phyloP scores from a whole-genome alignment of 1,140 invertebrate species.

The Leguminivora glycinivorella region DNA sequence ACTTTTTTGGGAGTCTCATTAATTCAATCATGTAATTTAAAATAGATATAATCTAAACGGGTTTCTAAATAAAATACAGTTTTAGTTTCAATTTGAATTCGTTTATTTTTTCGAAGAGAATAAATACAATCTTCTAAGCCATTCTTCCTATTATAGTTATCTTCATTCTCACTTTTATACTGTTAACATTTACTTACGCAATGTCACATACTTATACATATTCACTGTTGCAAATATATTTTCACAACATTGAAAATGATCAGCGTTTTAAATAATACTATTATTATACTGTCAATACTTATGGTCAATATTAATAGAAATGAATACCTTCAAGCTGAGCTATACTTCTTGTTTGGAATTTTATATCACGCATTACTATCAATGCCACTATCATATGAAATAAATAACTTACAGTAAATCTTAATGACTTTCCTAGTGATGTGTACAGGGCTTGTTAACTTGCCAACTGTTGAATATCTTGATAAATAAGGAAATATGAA shows the following conservation, averaged over 20 bases:
- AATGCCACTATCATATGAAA: constrained; percentile 47
- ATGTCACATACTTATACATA: constrained; percentile 32
- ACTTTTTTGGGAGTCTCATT: not conserved
- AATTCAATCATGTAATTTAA: not conserved
- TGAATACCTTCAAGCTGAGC: constrained; percentile 10
- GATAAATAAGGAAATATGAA: not conserved
- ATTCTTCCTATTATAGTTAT: constrained; percentile 34
- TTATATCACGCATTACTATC: constrained; percentile 35
- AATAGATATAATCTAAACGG: not conserved
- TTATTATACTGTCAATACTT: constrained; percentile 16
- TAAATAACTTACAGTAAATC: constrained; percentile 66
- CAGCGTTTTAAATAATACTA: constrained; percentile 33
- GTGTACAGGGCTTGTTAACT: not conserved
- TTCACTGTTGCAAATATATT: constrained; percentile 68
- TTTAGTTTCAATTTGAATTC: constrained; percentile 39
- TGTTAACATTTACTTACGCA: constrained; percentile 28
- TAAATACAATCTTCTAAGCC: constrained; percentile 56
- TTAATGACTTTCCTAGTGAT: constrained; percentile 27
- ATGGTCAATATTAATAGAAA: not conserved
- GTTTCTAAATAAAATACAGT: constrained; percentile 32
- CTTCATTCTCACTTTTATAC: constrained; percentile 46
- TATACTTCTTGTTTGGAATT: constrained; percentile 29
- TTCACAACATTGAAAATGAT: constrained; percentile 62
- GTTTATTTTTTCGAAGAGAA: constrained; percentile 64
- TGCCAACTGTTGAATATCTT: not conserved